Percentiles rank a stretch among this genome's conserved stretches.
These are phyloP conservation scores for Podargus strigoides DNA, from an alignment of 2,797 vertebrate species.

Conservation along the genomic window DNA sequence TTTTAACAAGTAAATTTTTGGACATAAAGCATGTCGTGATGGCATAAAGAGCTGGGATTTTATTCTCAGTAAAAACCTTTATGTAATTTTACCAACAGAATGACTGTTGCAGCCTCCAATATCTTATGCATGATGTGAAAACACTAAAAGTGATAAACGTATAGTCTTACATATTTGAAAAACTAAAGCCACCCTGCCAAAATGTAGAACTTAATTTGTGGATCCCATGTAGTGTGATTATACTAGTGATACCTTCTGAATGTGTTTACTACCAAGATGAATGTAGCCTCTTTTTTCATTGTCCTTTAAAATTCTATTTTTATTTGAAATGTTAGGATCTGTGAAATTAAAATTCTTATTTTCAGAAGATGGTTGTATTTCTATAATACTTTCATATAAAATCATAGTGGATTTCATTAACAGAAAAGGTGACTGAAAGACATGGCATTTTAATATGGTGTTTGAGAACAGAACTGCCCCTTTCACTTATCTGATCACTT, in stretches of 20 bases:
- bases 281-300: background rate
- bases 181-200: background rate
- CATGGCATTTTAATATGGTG: background rate
- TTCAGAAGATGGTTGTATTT: background rate
- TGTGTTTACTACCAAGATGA: background rate
- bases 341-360: background rate
- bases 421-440: background rate
- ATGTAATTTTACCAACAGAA: background rate
- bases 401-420: background rate
- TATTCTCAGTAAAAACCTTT: background rate
- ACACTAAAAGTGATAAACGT: background rate
- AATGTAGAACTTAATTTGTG: background rate
- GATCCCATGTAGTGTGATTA: background rate
- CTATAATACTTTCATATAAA: background rate
- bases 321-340: background rate
- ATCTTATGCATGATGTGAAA: background rate
- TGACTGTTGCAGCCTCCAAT: background rate
- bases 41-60: background rate
- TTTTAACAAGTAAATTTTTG: background rate
- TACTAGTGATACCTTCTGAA: background rate
- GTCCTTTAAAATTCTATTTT: background rate
- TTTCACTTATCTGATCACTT: constrained; percentile 39
- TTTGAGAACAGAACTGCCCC: background rate
- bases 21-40: background rate
- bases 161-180: background rate